phyloP scores from a whole-genome alignment of 2,113 vertebrate genomes.

The Mus musculus region DNA sequence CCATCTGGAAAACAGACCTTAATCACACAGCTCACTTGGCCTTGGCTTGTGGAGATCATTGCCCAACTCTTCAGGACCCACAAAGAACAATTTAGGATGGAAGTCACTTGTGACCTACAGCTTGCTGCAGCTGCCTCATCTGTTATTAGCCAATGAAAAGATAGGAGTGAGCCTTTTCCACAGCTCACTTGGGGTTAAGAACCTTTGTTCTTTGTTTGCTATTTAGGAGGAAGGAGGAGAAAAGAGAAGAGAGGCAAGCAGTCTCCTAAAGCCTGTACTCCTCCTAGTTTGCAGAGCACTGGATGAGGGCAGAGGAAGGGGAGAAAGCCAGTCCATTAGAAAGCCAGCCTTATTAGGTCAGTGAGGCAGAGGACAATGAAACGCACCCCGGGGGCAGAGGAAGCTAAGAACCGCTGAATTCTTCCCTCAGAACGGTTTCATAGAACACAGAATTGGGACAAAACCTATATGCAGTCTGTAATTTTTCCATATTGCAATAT shows the following conservation, averaged over 20 bases:
- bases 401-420: not conserved
- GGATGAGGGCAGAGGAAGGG: not conserved
- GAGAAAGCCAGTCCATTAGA: not conserved
- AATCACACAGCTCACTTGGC: not conserved
- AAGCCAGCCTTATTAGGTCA: not conserved
- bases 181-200: not conserved
- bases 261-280: not conserved
- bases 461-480: not conserved
- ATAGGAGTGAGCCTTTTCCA: not conserved
- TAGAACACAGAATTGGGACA: constrained; percentile 20
- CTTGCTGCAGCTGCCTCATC: not conserved
- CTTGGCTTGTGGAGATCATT: not conserved
- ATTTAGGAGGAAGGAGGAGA: not conserved
- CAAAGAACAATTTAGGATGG: not conserved
- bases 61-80: not conserved
- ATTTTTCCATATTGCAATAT: not conserved
- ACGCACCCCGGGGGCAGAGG: not conserved
- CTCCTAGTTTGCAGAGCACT: not conserved
- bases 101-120: not conserved
- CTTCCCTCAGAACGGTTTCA: not conserved
- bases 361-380: not conserved
- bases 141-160: not conserved
- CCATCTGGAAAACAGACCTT: not conserved
- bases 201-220: not conserved
- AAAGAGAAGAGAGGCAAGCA: not conserved